Percentiles rank a stretch among this genome's conserved stretches.
phyloP scores from a whole-genome alignment of 2,113 vertebrate genomes.

The Ctenomys sociabilis region DNA sequence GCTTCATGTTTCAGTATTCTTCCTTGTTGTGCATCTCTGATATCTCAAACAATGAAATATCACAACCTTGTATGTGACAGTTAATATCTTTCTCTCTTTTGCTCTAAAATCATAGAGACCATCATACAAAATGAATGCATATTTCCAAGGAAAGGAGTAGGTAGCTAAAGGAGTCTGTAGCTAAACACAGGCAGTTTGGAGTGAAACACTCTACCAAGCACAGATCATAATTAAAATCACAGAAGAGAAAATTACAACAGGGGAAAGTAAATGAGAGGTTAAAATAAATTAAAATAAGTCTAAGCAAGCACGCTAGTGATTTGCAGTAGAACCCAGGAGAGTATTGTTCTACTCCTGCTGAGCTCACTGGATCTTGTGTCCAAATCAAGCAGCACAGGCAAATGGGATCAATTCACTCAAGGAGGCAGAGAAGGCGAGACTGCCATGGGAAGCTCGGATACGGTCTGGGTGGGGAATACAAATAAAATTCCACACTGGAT shows the following conservation, averaged over 20 bases:
- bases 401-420: not conserved
- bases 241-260: not conserved
- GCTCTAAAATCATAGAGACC: not conserved
- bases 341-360: constrained; percentile 13
- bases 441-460: not conserved
- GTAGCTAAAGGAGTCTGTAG: not conserved
- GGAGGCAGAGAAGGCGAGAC: not conserved
- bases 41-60: not conserved
- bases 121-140: not conserved
- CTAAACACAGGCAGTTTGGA: not conserved
- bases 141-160: not conserved
- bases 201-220: not conserved
- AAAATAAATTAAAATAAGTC: not conserved
- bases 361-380: constrained; percentile 52
- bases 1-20: not conserved
- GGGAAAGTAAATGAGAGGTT: not conserved
- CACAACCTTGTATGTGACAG: not conserved
- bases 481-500: not conserved
- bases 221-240: not conserved
- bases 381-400: constrained; percentile 35
- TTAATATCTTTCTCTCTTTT: not conserved
- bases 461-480: not conserved
- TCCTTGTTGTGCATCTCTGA: not conserved
- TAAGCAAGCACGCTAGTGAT: not conserved
- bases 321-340: not conserved